A percentile compares a stretch with the other conserved stretches of the same genome.
Conservation (phyloP, 2,113 vertebrate genomes). For the Festucalex cinctus region DNA sequence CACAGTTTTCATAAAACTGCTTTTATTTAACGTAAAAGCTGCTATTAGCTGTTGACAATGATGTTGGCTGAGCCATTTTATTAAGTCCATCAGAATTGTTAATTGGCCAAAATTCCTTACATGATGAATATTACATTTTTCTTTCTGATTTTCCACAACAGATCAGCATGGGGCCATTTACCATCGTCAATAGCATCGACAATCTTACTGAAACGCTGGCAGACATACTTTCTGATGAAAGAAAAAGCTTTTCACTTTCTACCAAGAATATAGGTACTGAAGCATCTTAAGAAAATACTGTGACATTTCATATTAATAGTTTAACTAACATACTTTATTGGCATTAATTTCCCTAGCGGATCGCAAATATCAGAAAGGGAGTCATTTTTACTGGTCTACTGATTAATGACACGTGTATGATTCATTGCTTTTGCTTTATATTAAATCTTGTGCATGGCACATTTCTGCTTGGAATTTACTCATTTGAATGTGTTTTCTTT, state of each 20-base stretch:
- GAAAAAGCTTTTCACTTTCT: constrained; percentile 64
- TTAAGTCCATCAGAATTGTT: neutral
- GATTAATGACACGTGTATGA: neutral
- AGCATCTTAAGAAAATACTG: neutral
- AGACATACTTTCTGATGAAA: constrained; percentile 53
- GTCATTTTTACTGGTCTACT: neutral
- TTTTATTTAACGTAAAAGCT: too few relatives aligned
- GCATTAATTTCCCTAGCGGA: neutral
- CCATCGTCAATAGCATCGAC: constrained; percentile 69
- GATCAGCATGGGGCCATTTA: constrained; percentile 62
- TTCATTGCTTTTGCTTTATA: neutral
- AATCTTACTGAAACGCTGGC: constrained; percentile 64
- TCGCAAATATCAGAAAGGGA: too few relatives aligned
- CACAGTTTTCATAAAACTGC: neutral
- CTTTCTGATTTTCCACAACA: constrained; percentile 21
- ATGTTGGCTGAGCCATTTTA: too few relatives aligned
- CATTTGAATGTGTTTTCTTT: neutral
- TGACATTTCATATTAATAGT: neutral
- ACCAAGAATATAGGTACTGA: constrained; percentile 74
- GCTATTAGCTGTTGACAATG: too few relatives aligned
- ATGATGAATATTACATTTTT: neutral
- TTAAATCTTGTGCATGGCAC: neutral
- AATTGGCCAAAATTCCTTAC: neutral
- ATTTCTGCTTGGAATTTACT: neutral
- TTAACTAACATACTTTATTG: neutral